A percentile compares a stretch with the other conserved stretches of the same genome.
These are phyloP conservation scores for Gymnocypris eckloni DNA, from an alignment of 2,797 vertebrate genomes.

Conservation along the genomic window DNA sequence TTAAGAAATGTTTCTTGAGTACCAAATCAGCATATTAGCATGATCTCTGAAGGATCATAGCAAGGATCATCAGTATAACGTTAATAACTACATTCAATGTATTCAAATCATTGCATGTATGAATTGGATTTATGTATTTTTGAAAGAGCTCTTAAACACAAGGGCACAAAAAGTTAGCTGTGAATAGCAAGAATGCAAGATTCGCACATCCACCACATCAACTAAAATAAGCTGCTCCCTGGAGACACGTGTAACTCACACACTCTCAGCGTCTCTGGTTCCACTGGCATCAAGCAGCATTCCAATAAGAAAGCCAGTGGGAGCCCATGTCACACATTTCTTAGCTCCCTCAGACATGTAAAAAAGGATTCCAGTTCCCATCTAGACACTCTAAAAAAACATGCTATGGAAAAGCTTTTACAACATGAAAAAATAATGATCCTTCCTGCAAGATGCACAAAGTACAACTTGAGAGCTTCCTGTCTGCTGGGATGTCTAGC, in stretches of 20 bases:
- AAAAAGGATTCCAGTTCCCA: slow-evolving; percentile 55
- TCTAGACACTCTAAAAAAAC: slow-evolving; percentile 56
- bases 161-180: not conserved
- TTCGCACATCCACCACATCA: slow-evolving; percentile 20
- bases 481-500: slow-evolving; percentile 67
- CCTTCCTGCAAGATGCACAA: slow-evolving; percentile 65
- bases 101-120: not conserved
- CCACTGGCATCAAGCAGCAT: slow-evolving; percentile 11
- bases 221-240: not conserved
- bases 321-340: slow-evolving; percentile 40
- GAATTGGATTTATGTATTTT: not conserved
- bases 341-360: slow-evolving; percentile 33
- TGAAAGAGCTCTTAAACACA: slow-evolving; percentile 3
- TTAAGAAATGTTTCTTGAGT: not conserved
- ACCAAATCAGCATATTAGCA: not conserved
- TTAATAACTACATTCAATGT: not conserved
- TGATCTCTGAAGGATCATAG: not conserved
- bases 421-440: slow-evolving; percentile 75
- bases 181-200: slow-evolving; percentile 4
- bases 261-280: not conserved
- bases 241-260: not conserved
- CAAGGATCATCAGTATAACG: not conserved
- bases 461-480: slow-evolving; percentile 65
- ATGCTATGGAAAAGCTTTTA: slow-evolving; percentile 70
- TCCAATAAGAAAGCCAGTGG: slow-evolving; percentile 37